phyloP scores from a whole-genome alignment of 2,113 vertebrate genomes.

The Vulpes vulpes region DNA sequence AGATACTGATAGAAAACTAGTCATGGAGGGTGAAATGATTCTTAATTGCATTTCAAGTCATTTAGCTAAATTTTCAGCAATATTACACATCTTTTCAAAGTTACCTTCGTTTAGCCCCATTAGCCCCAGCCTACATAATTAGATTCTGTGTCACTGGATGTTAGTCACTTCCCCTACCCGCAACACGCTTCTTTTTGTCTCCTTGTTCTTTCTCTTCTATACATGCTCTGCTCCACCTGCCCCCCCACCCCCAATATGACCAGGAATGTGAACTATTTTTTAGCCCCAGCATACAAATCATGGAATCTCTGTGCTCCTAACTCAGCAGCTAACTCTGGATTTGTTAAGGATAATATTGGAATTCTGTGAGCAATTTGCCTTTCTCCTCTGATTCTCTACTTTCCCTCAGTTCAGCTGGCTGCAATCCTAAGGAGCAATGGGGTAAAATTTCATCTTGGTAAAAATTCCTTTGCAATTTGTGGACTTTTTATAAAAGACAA shows the following conservation, averaged over 20 bases:
- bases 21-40: conserved; percentile 69
- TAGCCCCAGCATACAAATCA: not conserved
- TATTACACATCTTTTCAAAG: conserved; percentile 76
- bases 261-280: not conserved
- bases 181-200: not conserved
- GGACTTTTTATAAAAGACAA: not conserved
- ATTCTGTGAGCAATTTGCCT: not conserved
- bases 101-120: conserved; percentile 79
- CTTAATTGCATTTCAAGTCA: conserved; percentile 85
- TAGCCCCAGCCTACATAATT: conserved; percentile 78
- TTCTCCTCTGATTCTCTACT: not conserved
- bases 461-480: conserved; percentile 1
- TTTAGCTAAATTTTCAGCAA: conserved; percentile 67
- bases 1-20: conserved; percentile 74
- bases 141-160: conserved; percentile 70
- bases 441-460: not conserved
- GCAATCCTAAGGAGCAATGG: not conserved
- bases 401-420: not conserved
- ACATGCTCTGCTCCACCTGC: rapidly evolving
- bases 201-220: not conserved
- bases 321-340: not conserved
- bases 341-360: not conserved
- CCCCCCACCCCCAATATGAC: not conserved
- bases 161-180: conserved; percentile 18
- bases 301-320: not conserved